A percentile compares a stretch with the other conserved stretches of the same genome.
Evolutionary conservation across 1,140 invertebrate genomes (phyloP).

Genomic region (Drosophila ohnishii): DNA sequence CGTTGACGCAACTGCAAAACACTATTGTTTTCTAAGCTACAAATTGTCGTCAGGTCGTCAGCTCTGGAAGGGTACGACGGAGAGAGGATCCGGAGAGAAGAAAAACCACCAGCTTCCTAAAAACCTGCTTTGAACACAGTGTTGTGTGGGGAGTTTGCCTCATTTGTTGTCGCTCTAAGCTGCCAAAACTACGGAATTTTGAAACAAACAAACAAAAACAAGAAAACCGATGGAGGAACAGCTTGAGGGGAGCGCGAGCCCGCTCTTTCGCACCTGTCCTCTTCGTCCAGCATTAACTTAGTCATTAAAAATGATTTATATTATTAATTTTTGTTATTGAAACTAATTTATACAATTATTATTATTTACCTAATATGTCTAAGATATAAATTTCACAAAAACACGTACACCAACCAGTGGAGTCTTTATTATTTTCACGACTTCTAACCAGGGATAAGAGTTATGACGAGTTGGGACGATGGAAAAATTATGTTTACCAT

Average conservation of each 20-base stretch:
- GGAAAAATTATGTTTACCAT: too few species aligned
- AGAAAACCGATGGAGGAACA: slow-evolving; percentile 7
- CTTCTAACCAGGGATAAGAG: too few species aligned
- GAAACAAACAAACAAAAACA: neutral
- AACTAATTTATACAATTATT: slow-evolving; percentile 70
- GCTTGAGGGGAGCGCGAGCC: slow-evolving; percentile 1
- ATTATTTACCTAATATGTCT: slow-evolving; percentile 42
- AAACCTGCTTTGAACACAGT: slow-evolving; percentile 21
- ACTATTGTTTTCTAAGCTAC: slow-evolving; percentile 75
- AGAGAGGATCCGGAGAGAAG: neutral
- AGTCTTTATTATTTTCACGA: neutral
- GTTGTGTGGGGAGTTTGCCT: slow-evolving; percentile 36
- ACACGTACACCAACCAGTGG: neutral
- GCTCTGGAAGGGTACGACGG: slow-evolving; percentile 6
- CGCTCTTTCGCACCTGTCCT: slow-evolving; percentile 7
- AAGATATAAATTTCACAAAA: slow-evolving; percentile 38
- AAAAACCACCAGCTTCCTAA: slow-evolving; percentile 39
- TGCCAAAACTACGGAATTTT: slow-evolving; percentile 43
- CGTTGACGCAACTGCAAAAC: slow-evolving; percentile 77
- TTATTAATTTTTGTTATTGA: slow-evolving; percentile 68
- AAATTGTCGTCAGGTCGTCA: neutral
- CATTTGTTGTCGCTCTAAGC: slow-evolving; percentile 53
- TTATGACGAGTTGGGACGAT: too few species aligned
- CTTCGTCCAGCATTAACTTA: slow-evolving; percentile 57
- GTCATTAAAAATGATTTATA: slow-evolving; percentile 61